These are phyloP conservation scores for Okapia johnstoni DNA, from an alignment of 2,113 vertebrate species.

Conservation along the genomic window DNA sequence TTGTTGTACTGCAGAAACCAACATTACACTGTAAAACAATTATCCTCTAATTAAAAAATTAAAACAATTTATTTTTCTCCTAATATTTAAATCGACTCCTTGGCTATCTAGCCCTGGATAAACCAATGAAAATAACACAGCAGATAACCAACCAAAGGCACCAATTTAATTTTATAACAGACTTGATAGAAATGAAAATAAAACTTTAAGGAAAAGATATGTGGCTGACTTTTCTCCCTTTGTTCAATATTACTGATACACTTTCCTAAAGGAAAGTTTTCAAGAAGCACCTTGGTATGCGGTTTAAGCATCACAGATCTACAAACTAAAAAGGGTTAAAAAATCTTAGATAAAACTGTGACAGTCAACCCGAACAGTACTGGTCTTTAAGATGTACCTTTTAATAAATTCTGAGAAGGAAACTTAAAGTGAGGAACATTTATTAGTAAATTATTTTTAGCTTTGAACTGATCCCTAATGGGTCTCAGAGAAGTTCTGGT, in stretches of 20 bases:
- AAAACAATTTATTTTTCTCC: neutral
- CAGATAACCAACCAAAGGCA: neutral
- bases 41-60: neutral
- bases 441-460: slow-evolving; percentile 75
- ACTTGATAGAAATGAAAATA: slow-evolving; percentile 37
- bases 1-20: neutral
- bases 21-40: neutral
- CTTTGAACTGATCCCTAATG: slow-evolving; percentile 76
- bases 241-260: neutral
- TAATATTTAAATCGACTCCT: slow-evolving; percentile 16
- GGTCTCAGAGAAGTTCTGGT: slow-evolving; percentile 44
- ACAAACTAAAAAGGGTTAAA: neutral
- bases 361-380: slow-evolving; percentile 66
- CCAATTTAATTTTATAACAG: slow-evolving; percentile 4
- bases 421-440: slow-evolving; percentile 68
- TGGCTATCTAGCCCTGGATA: neutral
- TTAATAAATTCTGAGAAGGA: slow-evolving; percentile 75
- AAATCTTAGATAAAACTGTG: slow-evolving; percentile 45
- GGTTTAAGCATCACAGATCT: neutral
- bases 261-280: neutral
- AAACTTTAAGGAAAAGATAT: slow-evolving; percentile 3
- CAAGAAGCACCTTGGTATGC: neutral
- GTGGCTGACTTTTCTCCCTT: neutral
- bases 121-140: neutral
- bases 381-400: slow-evolving; percentile 52